Conservation (phyloP, 2,888 invertebrate genomes). For the Oasisia sp. region DNA sequence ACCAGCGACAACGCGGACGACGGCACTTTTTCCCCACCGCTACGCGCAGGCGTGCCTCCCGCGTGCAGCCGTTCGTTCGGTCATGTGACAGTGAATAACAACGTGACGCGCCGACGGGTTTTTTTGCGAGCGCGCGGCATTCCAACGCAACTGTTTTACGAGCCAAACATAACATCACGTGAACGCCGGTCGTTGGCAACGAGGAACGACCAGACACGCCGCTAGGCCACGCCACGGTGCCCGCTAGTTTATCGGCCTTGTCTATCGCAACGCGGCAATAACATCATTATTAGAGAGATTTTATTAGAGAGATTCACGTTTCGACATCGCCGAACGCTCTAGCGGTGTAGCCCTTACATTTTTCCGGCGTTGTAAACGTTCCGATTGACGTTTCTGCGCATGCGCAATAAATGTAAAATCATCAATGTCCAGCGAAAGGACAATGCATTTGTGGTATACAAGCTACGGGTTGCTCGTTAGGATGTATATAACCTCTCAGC, state of each 20-base stretch:
- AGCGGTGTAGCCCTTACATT: no score
- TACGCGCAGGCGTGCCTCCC: not conserved
- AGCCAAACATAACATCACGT: slow-evolving; percentile 1
- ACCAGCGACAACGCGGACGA: not conserved
- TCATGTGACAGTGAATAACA: not conserved
- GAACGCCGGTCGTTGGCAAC: not conserved
- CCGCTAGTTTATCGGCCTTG: not conserved
- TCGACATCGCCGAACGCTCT: not conserved
- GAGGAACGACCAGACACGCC: not conserved
- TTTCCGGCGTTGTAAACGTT: no score
- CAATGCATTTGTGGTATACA: no score
- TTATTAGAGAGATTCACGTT: not conserved
- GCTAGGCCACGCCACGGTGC: not conserved
- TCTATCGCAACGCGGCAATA: not conserved
- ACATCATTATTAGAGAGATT: not conserved
- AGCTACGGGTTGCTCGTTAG: no score
- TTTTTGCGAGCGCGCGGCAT: not conserved
- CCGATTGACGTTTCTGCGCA: no score
- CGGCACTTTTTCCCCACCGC: not conserved
- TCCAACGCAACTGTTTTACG: slow-evolving; percentile 6
- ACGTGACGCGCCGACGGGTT: not conserved
- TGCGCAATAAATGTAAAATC: no score
- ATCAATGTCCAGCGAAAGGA: no score
- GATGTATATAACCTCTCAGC: no score
- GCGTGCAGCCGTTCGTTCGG: not conserved